These are phyloP conservation scores for Papilio demoleus DNA, from an alignment of 2,888 invertebrate species.

Conservation along the genomic window DNA sequence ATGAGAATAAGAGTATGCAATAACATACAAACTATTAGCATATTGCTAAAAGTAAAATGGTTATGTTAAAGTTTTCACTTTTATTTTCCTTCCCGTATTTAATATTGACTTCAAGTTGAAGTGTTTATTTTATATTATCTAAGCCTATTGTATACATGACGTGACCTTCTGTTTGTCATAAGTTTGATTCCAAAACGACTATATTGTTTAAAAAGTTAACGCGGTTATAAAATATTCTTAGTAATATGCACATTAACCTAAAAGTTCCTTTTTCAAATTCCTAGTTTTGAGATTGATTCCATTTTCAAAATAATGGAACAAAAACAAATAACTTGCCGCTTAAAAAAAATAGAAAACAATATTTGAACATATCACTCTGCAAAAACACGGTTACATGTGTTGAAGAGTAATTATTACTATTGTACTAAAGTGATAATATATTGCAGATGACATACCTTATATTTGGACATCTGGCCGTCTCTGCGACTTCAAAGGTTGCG, in stretches of 20 bases:
- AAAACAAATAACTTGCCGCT: too few species aligned
- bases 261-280: neutral
- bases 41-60: neutral
- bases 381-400: too few species aligned
- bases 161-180: neutral
- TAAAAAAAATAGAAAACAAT: too few species aligned
- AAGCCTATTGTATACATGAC: neutral
- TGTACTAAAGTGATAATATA: too few species aligned
- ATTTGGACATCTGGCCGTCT: constrained; percentile 97
- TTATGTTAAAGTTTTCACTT: constrained; percentile 25
- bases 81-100: constrained; percentile 12
- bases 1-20: too few species aligned
- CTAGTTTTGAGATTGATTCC: too few species aligned
- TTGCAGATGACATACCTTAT: constrained; percentile 92
- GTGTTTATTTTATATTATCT: neutral
- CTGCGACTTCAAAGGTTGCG: constrained; percentile 97
- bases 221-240: too few species aligned
- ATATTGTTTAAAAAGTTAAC: too few species aligned
- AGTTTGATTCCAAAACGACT: neutral
- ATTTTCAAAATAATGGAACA: too few species aligned
- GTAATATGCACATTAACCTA: neutral
- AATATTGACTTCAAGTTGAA: neutral
- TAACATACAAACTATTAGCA: constrained; percentile 3
- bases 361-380: too few species aligned
- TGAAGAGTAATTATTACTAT: too few species aligned